Conservation (phyloP, 2,113 vertebrate genomes). For the Potamarius usumacintae region DNA sequence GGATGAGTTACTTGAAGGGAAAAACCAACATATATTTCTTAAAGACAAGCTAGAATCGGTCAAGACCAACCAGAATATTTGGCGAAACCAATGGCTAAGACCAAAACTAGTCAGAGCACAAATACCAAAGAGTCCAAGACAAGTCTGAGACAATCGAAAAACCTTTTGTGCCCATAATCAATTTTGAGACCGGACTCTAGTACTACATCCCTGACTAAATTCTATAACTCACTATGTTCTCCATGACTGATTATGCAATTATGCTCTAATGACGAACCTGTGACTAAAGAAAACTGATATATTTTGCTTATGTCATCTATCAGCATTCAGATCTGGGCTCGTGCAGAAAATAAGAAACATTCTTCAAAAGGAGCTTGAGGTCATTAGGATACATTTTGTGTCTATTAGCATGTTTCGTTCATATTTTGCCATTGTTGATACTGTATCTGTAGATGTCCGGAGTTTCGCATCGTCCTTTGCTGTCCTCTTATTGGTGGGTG, state of each 20-base stretch:
- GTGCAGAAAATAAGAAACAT: background rate
- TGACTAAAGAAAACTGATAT: background rate
- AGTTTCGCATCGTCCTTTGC: background rate
- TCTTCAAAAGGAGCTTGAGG: background rate
- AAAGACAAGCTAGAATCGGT: too few relatives aligned
- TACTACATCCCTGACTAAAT: background rate
- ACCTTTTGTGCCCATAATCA: too few relatives aligned
- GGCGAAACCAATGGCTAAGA: too few relatives aligned
- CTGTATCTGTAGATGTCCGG: background rate
- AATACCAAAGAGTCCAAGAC: too few relatives aligned
- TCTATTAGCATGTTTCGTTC: background rate
- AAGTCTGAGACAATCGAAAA: too few relatives aligned
- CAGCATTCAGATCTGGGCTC: background rate
- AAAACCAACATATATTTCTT: too few relatives aligned
- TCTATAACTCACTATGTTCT: background rate
- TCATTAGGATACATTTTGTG: background rate
- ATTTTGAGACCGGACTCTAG: too few relatives aligned
- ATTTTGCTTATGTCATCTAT: too few relatives aligned
- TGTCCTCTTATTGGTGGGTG: background rate
- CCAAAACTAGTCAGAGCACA: too few relatives aligned
- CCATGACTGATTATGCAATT: background rate
- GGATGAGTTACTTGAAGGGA: too few relatives aligned
- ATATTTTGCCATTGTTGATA: background rate
- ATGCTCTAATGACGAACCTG: background rate
- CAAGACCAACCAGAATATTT: too few relatives aligned